phyloP scores from a whole-genome alignment of 2,113 vertebrate genomes.

The Nerophis ophidion region DNA sequence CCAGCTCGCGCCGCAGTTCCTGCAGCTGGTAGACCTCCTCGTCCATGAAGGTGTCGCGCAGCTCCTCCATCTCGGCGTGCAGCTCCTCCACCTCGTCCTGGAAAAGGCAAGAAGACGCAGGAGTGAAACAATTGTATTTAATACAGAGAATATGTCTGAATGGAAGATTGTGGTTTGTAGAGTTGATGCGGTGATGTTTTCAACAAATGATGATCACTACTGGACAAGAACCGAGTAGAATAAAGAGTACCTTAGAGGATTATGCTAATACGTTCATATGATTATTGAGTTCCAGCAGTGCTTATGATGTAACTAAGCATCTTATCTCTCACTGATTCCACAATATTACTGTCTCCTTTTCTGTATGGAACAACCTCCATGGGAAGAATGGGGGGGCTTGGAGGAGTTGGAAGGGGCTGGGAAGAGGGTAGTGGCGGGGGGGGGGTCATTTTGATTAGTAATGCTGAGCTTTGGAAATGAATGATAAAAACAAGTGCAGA shows the following conservation, averaged over 20 bases:
- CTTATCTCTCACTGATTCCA: constrained; percentile 26
- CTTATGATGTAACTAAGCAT: constrained; percentile 43
- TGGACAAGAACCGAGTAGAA: background rate
- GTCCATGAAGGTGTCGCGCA: constrained; percentile 95
- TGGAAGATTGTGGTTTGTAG: no score
- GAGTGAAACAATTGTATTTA: background rate
- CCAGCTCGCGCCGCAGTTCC: constrained; percentile 92
- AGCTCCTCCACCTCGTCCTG: constrained; percentile 98
- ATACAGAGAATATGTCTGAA: no score
- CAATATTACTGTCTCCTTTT: background rate
- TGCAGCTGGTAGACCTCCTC: constrained; percentile 98
- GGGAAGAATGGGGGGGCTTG: no score
- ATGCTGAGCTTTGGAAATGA: background rate
- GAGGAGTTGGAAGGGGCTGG: no score
- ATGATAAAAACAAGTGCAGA: background rate
- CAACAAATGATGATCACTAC: no score
- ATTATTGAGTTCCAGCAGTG: constrained; percentile 15
- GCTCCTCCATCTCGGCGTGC: constrained; percentile 97
- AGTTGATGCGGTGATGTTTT: no score
- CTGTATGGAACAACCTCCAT: background rate
- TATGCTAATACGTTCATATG: constrained; percentile 22
- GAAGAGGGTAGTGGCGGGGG: no score
- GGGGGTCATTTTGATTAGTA: no score
- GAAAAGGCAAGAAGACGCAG: background rate
- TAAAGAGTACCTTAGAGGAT: constrained; percentile 15